phyloP scores from a whole-genome alignment of 1,140 invertebrate genomes.

The Himalopsyche phryganea region DNA sequence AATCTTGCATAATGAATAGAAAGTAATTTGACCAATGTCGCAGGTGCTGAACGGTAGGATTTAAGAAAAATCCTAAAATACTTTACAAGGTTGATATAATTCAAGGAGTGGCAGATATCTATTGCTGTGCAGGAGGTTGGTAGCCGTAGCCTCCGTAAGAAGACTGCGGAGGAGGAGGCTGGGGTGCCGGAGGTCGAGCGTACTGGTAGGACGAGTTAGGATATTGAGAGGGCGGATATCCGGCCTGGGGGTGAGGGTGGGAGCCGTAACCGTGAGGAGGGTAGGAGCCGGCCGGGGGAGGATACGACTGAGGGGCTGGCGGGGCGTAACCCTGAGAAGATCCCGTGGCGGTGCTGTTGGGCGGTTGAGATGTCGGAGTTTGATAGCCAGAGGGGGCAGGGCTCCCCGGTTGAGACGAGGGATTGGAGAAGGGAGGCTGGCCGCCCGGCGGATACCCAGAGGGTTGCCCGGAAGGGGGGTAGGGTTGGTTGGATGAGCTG shows the following conservation, averaged over 20 bases:
- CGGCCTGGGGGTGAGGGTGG: conserved; percentile 44
- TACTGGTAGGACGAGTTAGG: conserved; percentile 50
- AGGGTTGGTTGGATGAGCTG: conserved; percentile 42
- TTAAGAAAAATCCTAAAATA: no score
- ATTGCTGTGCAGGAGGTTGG: conserved; percentile 48
- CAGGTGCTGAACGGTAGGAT: no score
- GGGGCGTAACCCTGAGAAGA: conserved; percentile 32
- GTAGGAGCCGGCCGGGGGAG: conserved; percentile 46
- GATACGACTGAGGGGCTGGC: conserved; percentile 47
- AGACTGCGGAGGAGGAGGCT: conserved; percentile 47
- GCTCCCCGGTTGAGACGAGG: conserved; percentile 50
- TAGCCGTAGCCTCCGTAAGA: conserved; percentile 52
- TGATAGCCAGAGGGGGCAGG: conserved; percentile 39
- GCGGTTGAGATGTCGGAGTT: conserved; percentile 15
- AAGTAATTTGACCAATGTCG: no score
- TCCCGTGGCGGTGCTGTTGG: conserved; percentile 42
- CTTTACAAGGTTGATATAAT: no score
- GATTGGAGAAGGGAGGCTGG: conserved; percentile 52
- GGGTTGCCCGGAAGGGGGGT: conserved; percentile 45
- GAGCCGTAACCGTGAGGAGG: conserved; percentile 43
- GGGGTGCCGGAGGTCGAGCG: conserved; percentile 47
- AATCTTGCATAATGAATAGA: no score
- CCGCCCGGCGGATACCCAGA: conserved; percentile 46
- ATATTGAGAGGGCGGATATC: conserved; percentile 50
- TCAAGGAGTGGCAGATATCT: no score